A percentile compares a stretch with the other conserved stretches of the same genome.
Conservation (phyloP, 2,113 vertebrate species). For the Alosa alosa region DNA sequence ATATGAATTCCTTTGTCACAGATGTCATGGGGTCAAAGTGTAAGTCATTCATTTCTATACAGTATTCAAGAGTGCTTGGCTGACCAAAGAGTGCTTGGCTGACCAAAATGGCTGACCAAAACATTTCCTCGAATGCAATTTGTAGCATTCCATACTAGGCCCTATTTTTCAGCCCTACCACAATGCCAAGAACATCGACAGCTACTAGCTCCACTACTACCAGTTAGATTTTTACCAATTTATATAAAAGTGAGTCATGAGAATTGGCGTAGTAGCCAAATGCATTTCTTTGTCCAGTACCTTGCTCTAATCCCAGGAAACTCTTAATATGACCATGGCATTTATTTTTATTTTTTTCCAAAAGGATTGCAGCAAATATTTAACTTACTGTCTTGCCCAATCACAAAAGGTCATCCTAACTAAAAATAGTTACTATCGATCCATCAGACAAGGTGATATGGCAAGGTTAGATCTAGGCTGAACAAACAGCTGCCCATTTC, state of each 20-base stretch:
- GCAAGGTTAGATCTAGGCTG: constrained; percentile 37
- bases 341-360: background rate
- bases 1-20: constrained; percentile 8
- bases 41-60: background rate
- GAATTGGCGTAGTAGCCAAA: background rate
- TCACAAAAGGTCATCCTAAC: constrained; percentile 45
- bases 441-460: constrained; percentile 30
- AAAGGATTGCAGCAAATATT: constrained; percentile 59
- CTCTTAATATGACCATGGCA: background rate
- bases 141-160: background rate
- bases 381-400: constrained; percentile 38
- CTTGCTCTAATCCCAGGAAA: no score
- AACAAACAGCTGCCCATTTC: constrained; percentile 20
- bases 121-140: background rate
- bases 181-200: background rate
- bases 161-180: background rate
- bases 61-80: background rate
- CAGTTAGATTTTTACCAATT: no score
- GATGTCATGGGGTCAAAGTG: background rate
- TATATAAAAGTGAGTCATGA: background rate
- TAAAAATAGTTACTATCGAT: constrained; percentile 67
- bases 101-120: no score
- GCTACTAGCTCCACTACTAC: background rate
- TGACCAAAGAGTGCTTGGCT: background rate
- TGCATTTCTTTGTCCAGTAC: background rate